phyloP scores from a whole-genome alignment of 2,113 vertebrate species.

The Vombatus ursinus region DNA sequence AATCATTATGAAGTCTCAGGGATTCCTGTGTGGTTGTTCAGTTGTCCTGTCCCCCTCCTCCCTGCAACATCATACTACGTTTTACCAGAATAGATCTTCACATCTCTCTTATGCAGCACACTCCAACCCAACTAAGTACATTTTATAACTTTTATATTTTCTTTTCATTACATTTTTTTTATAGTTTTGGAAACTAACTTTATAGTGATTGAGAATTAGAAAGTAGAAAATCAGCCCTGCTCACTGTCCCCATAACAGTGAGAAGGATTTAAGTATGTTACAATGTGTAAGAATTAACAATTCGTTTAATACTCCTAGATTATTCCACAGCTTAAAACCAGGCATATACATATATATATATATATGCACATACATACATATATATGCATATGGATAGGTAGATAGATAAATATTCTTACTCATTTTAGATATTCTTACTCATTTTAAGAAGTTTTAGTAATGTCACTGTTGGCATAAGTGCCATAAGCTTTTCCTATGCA shows the following conservation, averaged over 20 bases:
- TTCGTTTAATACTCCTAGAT: not conserved
- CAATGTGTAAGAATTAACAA: not conserved
- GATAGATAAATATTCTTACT: too few species aligned
- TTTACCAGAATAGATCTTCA: not conserved
- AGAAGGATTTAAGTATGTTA: not conserved
- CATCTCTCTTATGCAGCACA: not conserved
- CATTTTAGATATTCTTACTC: not conserved
- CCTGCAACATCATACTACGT: not conserved
- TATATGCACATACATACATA: too few species aligned
- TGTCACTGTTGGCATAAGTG: slow-evolving; percentile 53
- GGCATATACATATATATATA: too few species aligned
- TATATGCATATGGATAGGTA: too few species aligned
- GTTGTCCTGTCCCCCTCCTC: not conserved
- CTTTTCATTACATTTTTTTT: not conserved
- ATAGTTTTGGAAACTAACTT: not conserved
- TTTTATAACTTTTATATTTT: not conserved
- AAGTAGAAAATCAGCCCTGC: not conserved
- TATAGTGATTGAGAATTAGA: not conserved
- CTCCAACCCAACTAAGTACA: not conserved
- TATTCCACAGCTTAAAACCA: slow-evolving; percentile 11
- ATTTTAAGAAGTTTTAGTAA: slow-evolving; percentile 43
- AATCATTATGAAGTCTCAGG: not conserved
- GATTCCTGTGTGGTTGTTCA: not conserved
- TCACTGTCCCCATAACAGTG: not conserved
- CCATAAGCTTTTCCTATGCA: slow-evolving; percentile 72